Evolutionary conservation across 1,140 invertebrate genomes (phyloP).

Genomic region (Semibalanus balanoides): DNA sequence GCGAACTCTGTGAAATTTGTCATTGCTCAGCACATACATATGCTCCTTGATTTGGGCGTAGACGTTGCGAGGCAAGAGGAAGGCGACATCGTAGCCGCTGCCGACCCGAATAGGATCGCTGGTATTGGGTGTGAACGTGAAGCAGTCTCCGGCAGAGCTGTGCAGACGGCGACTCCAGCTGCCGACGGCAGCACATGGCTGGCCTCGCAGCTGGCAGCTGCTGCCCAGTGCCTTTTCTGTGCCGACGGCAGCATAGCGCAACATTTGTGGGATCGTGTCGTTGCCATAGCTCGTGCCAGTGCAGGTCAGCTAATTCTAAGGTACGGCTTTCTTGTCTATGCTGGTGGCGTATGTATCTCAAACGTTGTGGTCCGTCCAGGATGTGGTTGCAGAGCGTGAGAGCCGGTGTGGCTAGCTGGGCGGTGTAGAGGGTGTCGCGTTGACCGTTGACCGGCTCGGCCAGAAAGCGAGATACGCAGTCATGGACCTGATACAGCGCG

Average conservation of each 20-base stretch:
- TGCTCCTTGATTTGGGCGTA: neutral
- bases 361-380: neutral
- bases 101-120: neutral
- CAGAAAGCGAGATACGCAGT: neutral
- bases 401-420: neutral
- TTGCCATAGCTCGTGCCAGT: neutral
- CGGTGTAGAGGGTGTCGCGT: neutral
- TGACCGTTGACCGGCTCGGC: neutral
- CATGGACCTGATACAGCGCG: neutral
- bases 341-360: too few species aligned
- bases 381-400: neutral
- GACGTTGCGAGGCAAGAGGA: neutral
- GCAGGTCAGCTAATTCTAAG: neutral
- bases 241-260: neutral
- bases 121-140: neutral
- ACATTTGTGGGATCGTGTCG: neutral
- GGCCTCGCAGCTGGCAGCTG: neutral
- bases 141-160: neutral
- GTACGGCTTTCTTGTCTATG: too few species aligned
- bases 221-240: neutral
- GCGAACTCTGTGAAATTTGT: neutral
- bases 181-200: neutral
- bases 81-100: neutral
- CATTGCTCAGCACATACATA: neutral
- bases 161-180: neutral